Percentiles rank a stretch among this genome's conserved stretches.
Evolutionary conservation across 2,113 vertebrate species (phyloP).

Genomic region (Melospiza melodia): DNA sequence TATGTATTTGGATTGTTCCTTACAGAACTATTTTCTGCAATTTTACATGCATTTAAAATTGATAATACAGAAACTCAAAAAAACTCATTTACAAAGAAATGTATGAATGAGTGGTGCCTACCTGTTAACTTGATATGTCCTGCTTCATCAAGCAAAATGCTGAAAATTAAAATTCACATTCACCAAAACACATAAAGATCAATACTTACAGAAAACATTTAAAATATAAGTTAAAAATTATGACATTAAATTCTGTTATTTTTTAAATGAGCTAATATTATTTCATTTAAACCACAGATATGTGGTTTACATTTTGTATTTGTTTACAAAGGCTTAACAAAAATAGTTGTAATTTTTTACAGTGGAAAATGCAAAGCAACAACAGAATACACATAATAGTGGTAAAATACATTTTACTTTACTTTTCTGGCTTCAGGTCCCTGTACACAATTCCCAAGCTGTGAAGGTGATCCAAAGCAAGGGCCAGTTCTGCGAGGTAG

Average conservation of each 20-base stretch:
- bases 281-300: background rate
- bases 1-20: background rate
- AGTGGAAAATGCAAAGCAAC: slow-evolving; percentile 7
- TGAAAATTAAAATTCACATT: slow-evolving; percentile 92
- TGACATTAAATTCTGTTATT: background rate
- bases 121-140: slow-evolving; percentile 99
- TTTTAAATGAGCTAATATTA: background rate
- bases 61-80: background rate
- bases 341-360: background rate
- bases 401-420: slow-evolving; percentile 81
- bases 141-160: slow-evolving; percentile 99
- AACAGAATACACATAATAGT: slow-evolving; percentile 52
- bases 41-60: background rate
- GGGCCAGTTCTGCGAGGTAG: slow-evolving; percentile 98
- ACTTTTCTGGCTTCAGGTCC: slow-evolving; percentile 99
- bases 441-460: slow-evolving; percentile 98
- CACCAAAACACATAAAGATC: slow-evolving; percentile 76
- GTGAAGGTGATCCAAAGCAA: slow-evolving; percentile 98
- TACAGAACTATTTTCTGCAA: background rate
- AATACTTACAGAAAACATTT: slow-evolving; percentile 55
- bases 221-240: background rate
- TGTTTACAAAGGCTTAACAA: background rate
- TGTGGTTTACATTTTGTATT: background rate
- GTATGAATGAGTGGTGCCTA: slow-evolving; percentile 69
- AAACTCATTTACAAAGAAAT: background rate